Evolutionary conservation across 2,888 invertebrate species (phyloP).

Genomic region (Diogma glabrata): DNA sequence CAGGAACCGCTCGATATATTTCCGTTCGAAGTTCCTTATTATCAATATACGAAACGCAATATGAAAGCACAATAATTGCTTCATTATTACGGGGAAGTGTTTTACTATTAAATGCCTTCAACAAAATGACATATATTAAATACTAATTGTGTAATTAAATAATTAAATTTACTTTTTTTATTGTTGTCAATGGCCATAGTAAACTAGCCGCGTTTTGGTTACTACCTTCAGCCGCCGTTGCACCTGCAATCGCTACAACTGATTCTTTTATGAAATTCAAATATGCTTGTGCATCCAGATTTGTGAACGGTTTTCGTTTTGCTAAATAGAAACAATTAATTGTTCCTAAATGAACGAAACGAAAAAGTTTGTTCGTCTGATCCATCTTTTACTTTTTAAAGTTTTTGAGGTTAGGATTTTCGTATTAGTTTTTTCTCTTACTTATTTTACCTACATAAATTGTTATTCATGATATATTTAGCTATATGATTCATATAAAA

Average conservation of each 20-base stretch:
- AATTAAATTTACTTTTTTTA: constrained; percentile 3
- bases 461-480: too few species aligned
- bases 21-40: neutral
- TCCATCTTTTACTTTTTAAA: constrained; percentile 5
- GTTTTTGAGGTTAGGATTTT: too few species aligned
- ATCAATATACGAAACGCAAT: neutral
- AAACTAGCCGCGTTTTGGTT: neutral
- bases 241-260: neutral
- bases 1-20: constrained; percentile 1
- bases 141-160: neutral
- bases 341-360: constrained; percentile 2
- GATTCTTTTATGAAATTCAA: neutral
- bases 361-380: constrained; percentile 4
- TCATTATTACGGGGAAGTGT: constrained; percentile 3
- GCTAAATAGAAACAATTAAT: constrained; percentile 1
- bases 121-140: neutral
- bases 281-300: neutral
- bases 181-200: constrained; percentile 7
- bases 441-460: too few species aligned
- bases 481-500: too few species aligned
- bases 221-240: neutral
- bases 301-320: neutral
- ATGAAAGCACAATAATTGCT: constrained; percentile 4
- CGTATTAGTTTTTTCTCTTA: too few species aligned
- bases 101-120: constrained; percentile 3